These are phyloP conservation scores for Ormyrus thymus DNA, from an alignment of 2,888 invertebrate species.

Conservation along the genomic window DNA sequence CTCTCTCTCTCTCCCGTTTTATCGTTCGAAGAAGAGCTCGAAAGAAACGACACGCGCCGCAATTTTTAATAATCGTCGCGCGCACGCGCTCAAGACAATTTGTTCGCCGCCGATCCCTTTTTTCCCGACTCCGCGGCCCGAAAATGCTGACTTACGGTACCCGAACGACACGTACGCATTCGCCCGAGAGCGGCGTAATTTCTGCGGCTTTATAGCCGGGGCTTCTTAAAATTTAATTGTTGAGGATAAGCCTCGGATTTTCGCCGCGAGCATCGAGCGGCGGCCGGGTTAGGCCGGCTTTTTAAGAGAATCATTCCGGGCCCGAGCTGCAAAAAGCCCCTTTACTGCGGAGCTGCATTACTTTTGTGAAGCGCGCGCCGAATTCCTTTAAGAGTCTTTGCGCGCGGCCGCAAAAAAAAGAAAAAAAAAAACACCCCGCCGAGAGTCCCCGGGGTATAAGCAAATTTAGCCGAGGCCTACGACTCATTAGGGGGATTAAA, in stretches of 20 bases:
- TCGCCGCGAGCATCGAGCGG: conserved; percentile 26
- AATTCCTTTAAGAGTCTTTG: too few species aligned
- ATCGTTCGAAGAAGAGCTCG: conserved; percentile 64
- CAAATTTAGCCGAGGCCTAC: too few species aligned
- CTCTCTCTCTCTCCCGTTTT: conserved; percentile 61
- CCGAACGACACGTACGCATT: not conserved
- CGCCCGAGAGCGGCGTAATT: conserved; percentile 23
- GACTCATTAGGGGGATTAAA: too few species aligned
- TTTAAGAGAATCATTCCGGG: not conserved
- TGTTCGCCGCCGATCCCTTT: conserved; percentile 31
- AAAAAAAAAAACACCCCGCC: too few species aligned
- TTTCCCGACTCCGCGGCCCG: not conserved
- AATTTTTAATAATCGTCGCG: conserved; percentile 52
- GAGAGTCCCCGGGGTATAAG: too few species aligned
- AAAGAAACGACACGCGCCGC: conserved; percentile 53
- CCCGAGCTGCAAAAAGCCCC: too few species aligned
- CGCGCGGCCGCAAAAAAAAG: too few species aligned
- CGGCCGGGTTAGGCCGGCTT: not conserved
- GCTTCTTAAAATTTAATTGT: conserved; percentile 45
- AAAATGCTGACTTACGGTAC: conserved; percentile 37
- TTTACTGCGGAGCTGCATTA: too few species aligned
- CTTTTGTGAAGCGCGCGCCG: too few species aligned
- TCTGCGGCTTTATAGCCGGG: conserved; percentile 34
- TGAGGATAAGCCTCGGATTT: conserved; percentile 26
- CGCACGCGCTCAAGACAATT: conserved; percentile 30